Evolutionary conservation across 2,888 invertebrate species (phyloP).

Genomic region (Eledone cirrhosa): DNA sequence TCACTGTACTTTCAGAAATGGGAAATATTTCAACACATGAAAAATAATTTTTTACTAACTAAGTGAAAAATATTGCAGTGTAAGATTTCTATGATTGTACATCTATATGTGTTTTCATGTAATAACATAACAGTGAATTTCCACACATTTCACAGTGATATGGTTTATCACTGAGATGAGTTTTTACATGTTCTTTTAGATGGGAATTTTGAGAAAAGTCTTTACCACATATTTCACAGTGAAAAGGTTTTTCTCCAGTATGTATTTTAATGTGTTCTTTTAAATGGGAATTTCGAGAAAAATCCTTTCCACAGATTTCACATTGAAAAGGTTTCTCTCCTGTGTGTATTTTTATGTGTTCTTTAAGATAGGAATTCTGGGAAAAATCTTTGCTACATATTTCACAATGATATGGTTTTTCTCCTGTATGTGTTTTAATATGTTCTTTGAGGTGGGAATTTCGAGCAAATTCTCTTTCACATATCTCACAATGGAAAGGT

Average conservation of each 20-base stretch:
- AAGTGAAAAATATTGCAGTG: too few relatives aligned
- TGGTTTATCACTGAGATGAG: too few relatives aligned
- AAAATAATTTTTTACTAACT: too few relatives aligned
- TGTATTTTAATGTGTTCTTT: neutral
- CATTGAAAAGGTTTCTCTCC: slow-evolving; percentile 12
- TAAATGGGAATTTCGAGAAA: neutral
- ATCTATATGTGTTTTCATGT: too few relatives aligned
- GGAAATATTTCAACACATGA: too few relatives aligned
- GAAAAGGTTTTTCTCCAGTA: slow-evolving; percentile 16
- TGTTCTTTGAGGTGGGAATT: neutral
- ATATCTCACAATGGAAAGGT: slow-evolving; percentile 11
- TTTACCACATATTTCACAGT: slow-evolving; percentile 8
- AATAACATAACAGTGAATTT: too few relatives aligned
- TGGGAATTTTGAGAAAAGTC: neutral
- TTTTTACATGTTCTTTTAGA: neutral
- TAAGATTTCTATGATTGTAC: too few relatives aligned
- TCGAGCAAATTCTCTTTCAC: neutral
- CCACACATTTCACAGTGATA: too few relatives aligned
- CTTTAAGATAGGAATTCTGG: neutral
- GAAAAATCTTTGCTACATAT: slow-evolving; percentile 2
- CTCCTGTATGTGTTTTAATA: slow-evolving; percentile 1
- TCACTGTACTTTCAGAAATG: too few relatives aligned
- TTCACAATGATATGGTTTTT: slow-evolving; percentile 3
- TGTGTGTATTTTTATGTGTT: neutral
- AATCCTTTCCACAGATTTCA: slow-evolving; percentile 14